A percentile compares a stretch with the other conserved stretches of the same genome.
phyloP scores from a whole-genome alignment of 2,888 invertebrate species.

The Acutogordius australiensis region DNA sequence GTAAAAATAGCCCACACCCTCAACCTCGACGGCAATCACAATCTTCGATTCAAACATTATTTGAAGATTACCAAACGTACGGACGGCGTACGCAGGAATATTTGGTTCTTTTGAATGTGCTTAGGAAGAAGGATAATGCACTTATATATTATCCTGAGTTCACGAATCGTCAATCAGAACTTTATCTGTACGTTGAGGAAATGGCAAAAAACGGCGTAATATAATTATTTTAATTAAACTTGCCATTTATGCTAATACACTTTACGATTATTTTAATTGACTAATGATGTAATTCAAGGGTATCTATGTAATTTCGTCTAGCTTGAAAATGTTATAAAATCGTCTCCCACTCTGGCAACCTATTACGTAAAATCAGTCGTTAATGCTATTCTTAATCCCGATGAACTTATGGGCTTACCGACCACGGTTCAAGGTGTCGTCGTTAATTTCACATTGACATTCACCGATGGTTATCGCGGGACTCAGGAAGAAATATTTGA shows the following conservation, averaged over 20 bases:
- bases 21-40: too few relatives aligned
- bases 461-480: not conserved
- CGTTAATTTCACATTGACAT: not conserved
- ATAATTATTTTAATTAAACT: too few relatives aligned
- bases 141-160: slow-evolving; percentile 2
- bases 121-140: not conserved
- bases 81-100: not conserved
- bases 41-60: too few relatives aligned
- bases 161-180: not conserved
- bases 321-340: not conserved
- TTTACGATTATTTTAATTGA: too few relatives aligned
- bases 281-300: too few relatives aligned
- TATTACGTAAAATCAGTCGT: not conserved
- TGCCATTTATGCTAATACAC: too few relatives aligned
- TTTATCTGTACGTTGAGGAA: not conserved
- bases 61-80: too few relatives aligned
- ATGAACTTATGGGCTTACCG: not conserved
- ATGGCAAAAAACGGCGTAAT: not conserved
- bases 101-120: not conserved
- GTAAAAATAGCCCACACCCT: too few relatives aligned
- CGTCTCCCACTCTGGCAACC: not conserved
- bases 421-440: not conserved
- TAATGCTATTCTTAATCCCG: not conserved
- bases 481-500: slow-evolving; percentile 6
- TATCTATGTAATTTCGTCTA: too few relatives aligned